A percentile compares a stretch with the other conserved stretches of the same genome.
Evolutionary conservation across 2,113 vertebrate genomes (phyloP).

Genomic region (Poeciliopsis retropinna): DNA sequence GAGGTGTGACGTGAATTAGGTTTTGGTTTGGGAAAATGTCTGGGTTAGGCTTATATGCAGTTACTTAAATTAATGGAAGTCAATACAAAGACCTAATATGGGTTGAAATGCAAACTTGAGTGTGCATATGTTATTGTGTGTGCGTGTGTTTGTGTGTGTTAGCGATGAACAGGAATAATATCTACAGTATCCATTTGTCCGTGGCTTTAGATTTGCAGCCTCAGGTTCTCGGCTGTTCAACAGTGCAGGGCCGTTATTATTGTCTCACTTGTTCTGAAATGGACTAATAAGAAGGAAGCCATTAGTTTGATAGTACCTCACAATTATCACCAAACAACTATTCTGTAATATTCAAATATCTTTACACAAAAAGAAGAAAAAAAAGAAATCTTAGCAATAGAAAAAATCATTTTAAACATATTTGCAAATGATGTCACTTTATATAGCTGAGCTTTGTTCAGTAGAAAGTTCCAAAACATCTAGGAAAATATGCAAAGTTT

Average conservation of each 20-base stretch:
- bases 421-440: constrained; percentile 31
- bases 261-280: constrained; percentile 43
- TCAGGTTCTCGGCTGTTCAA: constrained; percentile 28
- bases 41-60: no score
- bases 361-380: constrained; percentile 54
- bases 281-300: constrained; percentile 48
- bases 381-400: background rate
- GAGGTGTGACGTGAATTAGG: no score
- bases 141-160: constrained; percentile 6
- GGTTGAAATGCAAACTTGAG: no score
- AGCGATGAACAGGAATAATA: constrained; percentile 6
- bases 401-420: constrained; percentile 29
- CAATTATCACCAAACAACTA: constrained; percentile 49
- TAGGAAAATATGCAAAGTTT: constrained; percentile 22
- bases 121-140: background rate
- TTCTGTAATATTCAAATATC: constrained; percentile 41
- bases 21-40: no score
- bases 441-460: constrained; percentile 11
- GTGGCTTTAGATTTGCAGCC: constrained; percentile 22
- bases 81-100: no score
- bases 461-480: constrained; percentile 24
- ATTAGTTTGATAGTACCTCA: constrained; percentile 64
- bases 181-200: constrained; percentile 25
- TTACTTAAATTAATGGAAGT: no score
- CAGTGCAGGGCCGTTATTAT: constrained; percentile 60